Base-by-base conservation (phyloP, 64 coral and sea anemone species). In the Anthopleura sola region DNA sequence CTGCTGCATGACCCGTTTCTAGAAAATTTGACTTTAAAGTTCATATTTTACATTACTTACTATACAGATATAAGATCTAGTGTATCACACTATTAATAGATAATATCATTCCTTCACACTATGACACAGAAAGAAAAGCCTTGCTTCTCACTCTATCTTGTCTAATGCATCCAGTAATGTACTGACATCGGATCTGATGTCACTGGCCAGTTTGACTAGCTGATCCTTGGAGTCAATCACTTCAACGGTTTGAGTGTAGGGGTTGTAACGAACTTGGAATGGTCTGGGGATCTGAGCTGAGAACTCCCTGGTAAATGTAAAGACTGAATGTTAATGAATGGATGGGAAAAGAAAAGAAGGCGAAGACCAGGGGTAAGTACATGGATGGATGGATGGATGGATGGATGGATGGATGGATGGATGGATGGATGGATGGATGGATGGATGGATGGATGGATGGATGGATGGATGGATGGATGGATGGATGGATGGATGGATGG, bases 181-280 rank as follows among this genome's bases (percentile, higher is more conserved):
- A 9, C 88, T 71, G 37, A 98, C 54, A 20, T 98, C 95, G 69
- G 85, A 81, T 58, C 85, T 98, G 85, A 98, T 88, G 54, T 98
- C 91, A 69, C 58, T 83, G 78, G 89, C 86, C 40, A 98, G 55
- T 83, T 93, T 93, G 62, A 93, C 38, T 20, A 98, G 87, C 55
- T 98, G 92, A 36, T 98, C 95, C 79, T 98, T 98, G 9, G 88
- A 93, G 51, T 98, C 95, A 82, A 98, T 86, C 28, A 98, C 92
- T 75, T 98, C 91, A 9, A 98, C 91, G n/a, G 92, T 93, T 83
- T 98, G 91, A 29, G 95, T 98, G 57, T 98, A 98, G 1, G 95
- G 91, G 77, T 98, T 98, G 86, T 98, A 98, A 68, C 95, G 95
- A 8, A 98, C 88, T 9, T 89, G 87, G 62, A 98, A 98, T 31